A percentile compares a stretch with the other conserved stretches of the same genome.
phyloP scores from a whole-genome alignment of 2,888 invertebrate species.

The Amaurobius ferox region DNA sequence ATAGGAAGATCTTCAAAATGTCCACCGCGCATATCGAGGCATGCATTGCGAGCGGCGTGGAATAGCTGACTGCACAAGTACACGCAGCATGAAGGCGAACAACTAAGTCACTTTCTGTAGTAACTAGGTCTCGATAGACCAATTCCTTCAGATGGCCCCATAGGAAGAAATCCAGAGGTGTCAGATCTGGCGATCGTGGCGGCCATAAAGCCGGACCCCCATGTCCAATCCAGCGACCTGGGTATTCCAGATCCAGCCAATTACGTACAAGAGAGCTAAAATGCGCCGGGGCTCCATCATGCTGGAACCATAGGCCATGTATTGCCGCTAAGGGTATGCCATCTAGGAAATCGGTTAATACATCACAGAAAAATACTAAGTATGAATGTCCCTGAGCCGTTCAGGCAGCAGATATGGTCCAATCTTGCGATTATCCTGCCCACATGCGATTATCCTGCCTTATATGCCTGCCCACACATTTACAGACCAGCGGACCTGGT shows the following conservation, averaged over 20 bases:
- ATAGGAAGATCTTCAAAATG: not conserved
- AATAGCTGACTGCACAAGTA: not conserved
- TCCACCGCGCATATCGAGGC: not conserved
- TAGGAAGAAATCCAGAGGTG: not conserved
- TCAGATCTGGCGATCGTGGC: not conserved
- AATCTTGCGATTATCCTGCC: not conserved
- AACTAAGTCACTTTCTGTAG: not conserved
- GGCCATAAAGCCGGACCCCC: not conserved
- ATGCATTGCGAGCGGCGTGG: not conserved
- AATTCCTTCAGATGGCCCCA: conserved; percentile 11
- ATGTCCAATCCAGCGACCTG: not conserved
- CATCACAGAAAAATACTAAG: not conserved
- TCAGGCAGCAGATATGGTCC: conserved; percentile 3
- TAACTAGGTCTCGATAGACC: conserved; percentile 2
- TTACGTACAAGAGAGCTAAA: not conserved
- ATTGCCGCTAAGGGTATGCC: not conserved
- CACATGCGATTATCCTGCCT: too few relatives aligned
- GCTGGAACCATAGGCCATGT: not conserved
- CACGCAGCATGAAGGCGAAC: not conserved
- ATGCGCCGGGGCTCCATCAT: not conserved
- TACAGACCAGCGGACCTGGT: not conserved
- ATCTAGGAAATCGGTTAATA: conserved; percentile 1
- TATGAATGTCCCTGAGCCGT: not conserved
- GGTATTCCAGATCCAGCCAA: not conserved
- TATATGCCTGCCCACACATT: not conserved